Base-by-base conservation (phyloP, 1,140 invertebrate species). In the Trichonephila inaurata region DNA sequence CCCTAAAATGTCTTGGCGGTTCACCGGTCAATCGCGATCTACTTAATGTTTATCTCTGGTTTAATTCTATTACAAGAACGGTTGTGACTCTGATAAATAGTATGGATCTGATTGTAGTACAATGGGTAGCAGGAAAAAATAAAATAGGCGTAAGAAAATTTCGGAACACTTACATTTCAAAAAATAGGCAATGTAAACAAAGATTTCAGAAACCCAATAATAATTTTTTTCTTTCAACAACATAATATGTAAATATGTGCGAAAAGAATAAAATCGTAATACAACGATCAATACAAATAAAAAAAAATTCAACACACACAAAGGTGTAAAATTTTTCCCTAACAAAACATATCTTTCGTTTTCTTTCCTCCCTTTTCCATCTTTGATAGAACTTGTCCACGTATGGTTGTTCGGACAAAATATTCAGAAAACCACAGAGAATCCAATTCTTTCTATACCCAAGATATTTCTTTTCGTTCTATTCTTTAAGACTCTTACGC, bases 341-440 rank as follows among this genome's bases (percentile, higher is more conserved):
- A 40, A 77, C 72, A 77, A 77, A 33, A 18, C 28, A 33, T 40
- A 33, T 28, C 16, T 33, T 40, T 77, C 18, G 7, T 69, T 14
- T 40, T 7, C 33, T 12, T 28, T 28, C 33, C 14, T 6, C 18
- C 28, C 6, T 5, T 10, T 51, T 51, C 28, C 18, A 77, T 77
- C 72, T 40, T 77, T 77, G 72, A 40, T 77, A 40, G 72, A 77
- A 77, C 72, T 33, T 33, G 24, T 77, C 72, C 28, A 5, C 16
- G 33, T 21, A 40, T 12, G 24, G 28, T 10, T 16, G 69, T 58
- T 58, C 81, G 51, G 44, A 85, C 82, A 58, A 16, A 88, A 88
- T 88, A 88, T 88, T 88, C 86, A 88, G 86, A 64, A 88, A 88
- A 88, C 60, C 86, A 24, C 86, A 66, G 28, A 64, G 86, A 88